Evolutionary conservation across 2,888 invertebrate genomes (phyloP).

Genomic region (Capitulum mitella): DNA sequence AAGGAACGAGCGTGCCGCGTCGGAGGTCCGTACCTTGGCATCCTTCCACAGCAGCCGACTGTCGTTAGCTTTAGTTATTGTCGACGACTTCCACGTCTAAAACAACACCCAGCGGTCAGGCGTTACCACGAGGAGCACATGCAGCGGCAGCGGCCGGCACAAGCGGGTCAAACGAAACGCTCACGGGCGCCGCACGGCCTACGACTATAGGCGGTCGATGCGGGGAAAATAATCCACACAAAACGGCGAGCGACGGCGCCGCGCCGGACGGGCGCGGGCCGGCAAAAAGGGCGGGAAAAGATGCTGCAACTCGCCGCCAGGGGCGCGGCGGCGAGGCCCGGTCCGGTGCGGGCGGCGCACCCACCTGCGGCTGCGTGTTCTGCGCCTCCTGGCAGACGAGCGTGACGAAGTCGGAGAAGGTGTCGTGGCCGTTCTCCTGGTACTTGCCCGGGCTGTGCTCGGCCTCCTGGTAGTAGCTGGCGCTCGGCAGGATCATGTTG

Average conservation of each 20-base stretch:
- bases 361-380: slow-evolving; percentile 50
- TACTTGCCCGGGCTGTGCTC: slow-evolving; percentile 55
- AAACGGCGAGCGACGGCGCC: not conserved
- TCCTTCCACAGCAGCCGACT: not conserved
- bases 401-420: slow-evolving; percentile 90
- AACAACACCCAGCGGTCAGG: slow-evolving; percentile 16
- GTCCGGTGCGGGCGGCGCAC: not conserved
- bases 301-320: too few relatives aligned
- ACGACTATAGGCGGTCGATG: not conserved
- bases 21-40: slow-evolving; percentile 36
- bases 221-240: not conserved
- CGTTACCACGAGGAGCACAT: not conserved
- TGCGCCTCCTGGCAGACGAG: slow-evolving; percentile 93
- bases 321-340: too few relatives aligned
- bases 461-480: slow-evolving; percentile 48
- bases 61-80: slow-evolving; percentile 17
- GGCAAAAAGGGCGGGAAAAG: too few relatives aligned
- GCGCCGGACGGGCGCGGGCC: too few relatives aligned
- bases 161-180: not conserved
- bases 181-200: not conserved
- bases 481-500: slow-evolving; percentile 35
- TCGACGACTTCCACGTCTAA: slow-evolving; percentile 20
- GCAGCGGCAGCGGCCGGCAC: not conserved
- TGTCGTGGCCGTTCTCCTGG: slow-evolving; percentile 73
- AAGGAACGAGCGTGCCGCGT: too few relatives aligned